Evolutionary conservation across 2,113 vertebrate genomes (phyloP).

Genomic region (Mungos mungo): DNA sequence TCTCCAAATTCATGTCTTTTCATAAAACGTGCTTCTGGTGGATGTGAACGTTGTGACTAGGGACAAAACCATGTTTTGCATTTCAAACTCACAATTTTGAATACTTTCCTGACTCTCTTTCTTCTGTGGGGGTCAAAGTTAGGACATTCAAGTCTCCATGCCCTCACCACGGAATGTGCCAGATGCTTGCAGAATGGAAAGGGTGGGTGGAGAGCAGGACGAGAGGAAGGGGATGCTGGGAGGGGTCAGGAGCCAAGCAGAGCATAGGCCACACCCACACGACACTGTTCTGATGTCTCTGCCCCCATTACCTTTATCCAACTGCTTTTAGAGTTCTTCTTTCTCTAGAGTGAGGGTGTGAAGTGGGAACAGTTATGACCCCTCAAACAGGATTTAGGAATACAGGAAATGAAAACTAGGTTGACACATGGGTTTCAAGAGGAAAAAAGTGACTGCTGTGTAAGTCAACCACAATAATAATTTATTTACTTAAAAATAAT

Average conservation of each 20-base stretch:
- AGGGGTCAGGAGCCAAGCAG: background rate
- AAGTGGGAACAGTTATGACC: background rate
- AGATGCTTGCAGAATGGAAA: background rate
- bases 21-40: background rate
- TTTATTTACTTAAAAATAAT: background rate
- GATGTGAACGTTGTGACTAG: rapidly evolving
- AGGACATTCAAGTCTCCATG: background rate
- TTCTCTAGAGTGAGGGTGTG: background rate
- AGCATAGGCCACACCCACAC: too few relatives aligned
- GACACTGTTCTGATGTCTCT: background rate
- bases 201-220: background rate
- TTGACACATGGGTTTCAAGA: background rate
- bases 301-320: background rate
- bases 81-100: background rate
- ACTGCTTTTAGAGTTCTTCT: background rate
- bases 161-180: rapidly evolving
- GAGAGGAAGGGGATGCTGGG: background rate
- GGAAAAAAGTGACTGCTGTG: background rate
- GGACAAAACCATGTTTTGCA: background rate
- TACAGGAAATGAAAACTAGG: background rate
- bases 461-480: background rate
- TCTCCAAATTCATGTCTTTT: background rate
- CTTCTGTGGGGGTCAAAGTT: rapidly evolving
- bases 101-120: background rate
- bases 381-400: background rate